Percentiles rank a stretch among this genome's conserved stretches.
Evolutionary conservation across 2,888 invertebrate genomes (phyloP).

Genomic region (Hermaeophaga mercurialis): DNA sequence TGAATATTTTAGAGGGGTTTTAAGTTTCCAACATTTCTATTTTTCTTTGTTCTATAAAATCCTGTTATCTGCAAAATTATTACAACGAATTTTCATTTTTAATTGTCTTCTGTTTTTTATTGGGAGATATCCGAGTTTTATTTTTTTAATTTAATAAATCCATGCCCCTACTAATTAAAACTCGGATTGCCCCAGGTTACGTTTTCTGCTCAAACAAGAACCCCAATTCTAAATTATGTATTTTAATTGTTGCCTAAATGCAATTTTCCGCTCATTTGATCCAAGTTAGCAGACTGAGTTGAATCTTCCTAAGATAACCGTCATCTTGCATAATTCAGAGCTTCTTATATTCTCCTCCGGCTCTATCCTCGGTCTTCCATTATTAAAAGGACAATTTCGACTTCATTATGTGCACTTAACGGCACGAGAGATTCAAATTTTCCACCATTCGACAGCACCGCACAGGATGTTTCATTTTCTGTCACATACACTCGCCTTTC

Average conservation of each 20-base stretch:
- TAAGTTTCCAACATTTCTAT: too few relatives aligned
- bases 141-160: too few relatives aligned
- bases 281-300: background rate
- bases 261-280: slow-evolving; percentile 28
- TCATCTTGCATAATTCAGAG: slow-evolving; percentile 27
- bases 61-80: too few relatives aligned
- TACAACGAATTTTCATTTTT: too few relatives aligned
- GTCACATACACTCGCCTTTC: slow-evolving; percentile 16
- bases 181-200: background rate
- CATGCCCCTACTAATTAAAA: background rate
- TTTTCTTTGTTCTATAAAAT: too few relatives aligned
- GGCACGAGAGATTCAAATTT: slow-evolving; percentile 24
- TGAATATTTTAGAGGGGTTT: too few relatives aligned
- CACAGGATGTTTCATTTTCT: slow-evolving; percentile 23
- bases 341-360: slow-evolving; percentile 27
- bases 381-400: slow-evolving; percentile 27
- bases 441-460: slow-evolving; percentile 19
- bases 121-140: too few relatives aligned
- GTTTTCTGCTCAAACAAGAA: background rate
- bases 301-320: slow-evolving; percentile 27
- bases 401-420: slow-evolving; percentile 25
- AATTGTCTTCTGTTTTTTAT: too few relatives aligned
- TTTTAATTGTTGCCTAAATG: slow-evolving; percentile 2
- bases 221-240: slow-evolving; percentile 5
- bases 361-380: slow-evolving; percentile 16